These are phyloP conservation scores for Leucoma salicis DNA, from an alignment of 2,888 invertebrate genomes.

Conservation along the genomic window DNA sequence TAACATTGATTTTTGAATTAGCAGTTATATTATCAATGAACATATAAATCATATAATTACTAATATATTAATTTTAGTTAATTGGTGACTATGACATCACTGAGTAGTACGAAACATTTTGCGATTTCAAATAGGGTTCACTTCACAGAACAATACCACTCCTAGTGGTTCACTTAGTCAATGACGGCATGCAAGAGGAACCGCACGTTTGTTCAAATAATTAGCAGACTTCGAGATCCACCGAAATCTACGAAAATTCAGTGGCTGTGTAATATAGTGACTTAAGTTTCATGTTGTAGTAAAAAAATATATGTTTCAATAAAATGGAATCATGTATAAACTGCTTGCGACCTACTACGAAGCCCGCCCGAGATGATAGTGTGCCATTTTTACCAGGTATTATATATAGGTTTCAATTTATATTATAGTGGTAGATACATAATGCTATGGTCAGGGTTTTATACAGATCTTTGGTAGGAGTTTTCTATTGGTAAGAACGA, in stretches of 20 bases:
- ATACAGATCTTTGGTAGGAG: too few species aligned
- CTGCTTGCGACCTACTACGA: too few species aligned
- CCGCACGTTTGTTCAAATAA: slow-evolving; percentile 60
- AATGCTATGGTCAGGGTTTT: too few species aligned
- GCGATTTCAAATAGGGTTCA: slow-evolving; percentile 49
- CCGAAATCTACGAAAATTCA: slow-evolving; percentile 14
- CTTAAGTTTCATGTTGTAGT: slow-evolving; percentile 15
- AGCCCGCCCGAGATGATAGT: too few species aligned
- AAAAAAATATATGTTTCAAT: slow-evolving; percentile 13
- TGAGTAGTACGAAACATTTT: slow-evolving; percentile 47
- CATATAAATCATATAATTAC: slow-evolving; percentile 50
- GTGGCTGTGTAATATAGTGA: slow-evolving; percentile 20
- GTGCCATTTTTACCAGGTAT: slow-evolving; percentile 75
- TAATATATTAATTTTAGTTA: slow-evolving; percentile 51
- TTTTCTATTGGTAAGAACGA: too few species aligned
- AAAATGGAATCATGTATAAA: slow-evolving; percentile 67
- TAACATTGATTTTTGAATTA: slow-evolving; percentile 44
- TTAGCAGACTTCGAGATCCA: slow-evolving; percentile 46
- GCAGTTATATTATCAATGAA: slow-evolving; percentile 49
- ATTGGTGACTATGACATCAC: slow-evolving; percentile 72
- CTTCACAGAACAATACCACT: too few species aligned
- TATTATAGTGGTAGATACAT: too few species aligned
- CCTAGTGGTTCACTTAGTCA: slow-evolving; percentile 63
- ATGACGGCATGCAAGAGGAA: slow-evolving; percentile 55
- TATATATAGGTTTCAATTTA: too few species aligned